Conservation (phyloP, 2,797 vertebrate genomes). For the Parauchenoglanis punctatus region DNA sequence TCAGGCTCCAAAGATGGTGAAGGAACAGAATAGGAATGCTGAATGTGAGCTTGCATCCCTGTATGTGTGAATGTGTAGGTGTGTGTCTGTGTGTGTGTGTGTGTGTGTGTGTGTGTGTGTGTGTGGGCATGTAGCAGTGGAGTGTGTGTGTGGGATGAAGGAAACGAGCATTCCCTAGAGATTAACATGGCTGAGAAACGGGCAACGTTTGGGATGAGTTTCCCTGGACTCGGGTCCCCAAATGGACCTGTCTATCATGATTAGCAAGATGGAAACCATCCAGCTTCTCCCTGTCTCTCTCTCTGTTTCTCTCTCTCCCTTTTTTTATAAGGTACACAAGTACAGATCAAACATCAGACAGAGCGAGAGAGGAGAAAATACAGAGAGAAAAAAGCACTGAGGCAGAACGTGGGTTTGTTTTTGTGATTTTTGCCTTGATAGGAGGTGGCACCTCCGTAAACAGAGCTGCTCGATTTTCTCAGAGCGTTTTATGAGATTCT, state of each 20-base stretch:
- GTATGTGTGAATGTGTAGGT: neutral
- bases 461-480: conserved; percentile 17
- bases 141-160: conserved; percentile 38
- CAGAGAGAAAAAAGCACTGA: neutral
- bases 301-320: neutral
- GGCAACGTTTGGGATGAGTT: conserved; percentile 42
- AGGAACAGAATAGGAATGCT: neutral
- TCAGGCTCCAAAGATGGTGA: neutral
- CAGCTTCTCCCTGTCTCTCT: neutral
- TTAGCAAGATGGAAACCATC: conserved; percentile 32
- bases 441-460: conserved; percentile 13
- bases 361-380: neutral
- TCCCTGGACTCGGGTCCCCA: conserved; percentile 18
- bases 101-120: conserved; percentile 26
- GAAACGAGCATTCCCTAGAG: conserved; percentile 20
- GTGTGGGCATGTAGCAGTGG: conserved; percentile 25
- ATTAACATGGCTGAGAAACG: conserved; percentile 50
- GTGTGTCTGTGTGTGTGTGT: conserved; percentile 5
- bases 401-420: conserved; percentile 28
- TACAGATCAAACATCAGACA: neutral
- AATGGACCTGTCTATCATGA: conserved; percentile 56
- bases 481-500: neutral
- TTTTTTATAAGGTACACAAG: neutral
- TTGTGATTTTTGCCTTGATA: conserved; percentile 21
- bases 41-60: neutral